These are phyloP conservation scores for Macrophya alboannulata DNA, from an alignment of 2,888 invertebrate species.

Conservation along the genomic window DNA sequence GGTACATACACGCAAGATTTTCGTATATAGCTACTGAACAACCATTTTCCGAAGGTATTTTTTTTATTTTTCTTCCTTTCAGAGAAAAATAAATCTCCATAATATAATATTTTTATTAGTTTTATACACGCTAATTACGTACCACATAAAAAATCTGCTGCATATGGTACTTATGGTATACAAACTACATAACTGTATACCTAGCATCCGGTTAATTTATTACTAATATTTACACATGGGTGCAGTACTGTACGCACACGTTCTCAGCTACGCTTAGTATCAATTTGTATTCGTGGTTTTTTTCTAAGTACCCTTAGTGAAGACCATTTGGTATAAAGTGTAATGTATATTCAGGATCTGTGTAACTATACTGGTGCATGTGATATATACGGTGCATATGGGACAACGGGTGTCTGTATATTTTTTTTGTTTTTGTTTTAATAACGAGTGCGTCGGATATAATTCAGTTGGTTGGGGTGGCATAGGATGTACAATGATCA, in stretches of 20 bases:
- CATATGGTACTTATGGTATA: neutral
- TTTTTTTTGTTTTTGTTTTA: constrained; percentile 1
- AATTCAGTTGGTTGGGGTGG: constrained; percentile 11
- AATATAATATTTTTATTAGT: neutral
- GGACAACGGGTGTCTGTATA: constrained; percentile 21
- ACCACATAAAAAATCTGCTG: neutral
- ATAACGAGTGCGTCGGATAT: constrained; percentile 32
- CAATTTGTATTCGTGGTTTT: constrained; percentile 32
- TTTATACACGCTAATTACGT: neutral
- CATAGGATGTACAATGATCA: constrained; percentile 11
- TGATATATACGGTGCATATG: constrained; percentile 6
- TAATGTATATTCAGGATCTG: neutral
- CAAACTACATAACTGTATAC: neutral
- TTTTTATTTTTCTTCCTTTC: neutral
- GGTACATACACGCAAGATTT: constrained; percentile 22
- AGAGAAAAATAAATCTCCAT: neutral
- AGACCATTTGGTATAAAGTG: neutral
- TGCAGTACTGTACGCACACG: neutral
- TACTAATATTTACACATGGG: neutral
- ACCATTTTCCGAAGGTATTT: neutral
- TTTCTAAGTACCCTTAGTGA: constrained; percentile 19
- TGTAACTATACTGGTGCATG: neutral
- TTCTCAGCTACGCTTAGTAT: constrained; percentile 20
- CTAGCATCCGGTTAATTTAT: constrained; percentile 9
- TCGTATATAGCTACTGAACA: neutral